phyloP scores from a whole-genome alignment of 2,797 vertebrate species.

The Adelosebastes latens region DNA sequence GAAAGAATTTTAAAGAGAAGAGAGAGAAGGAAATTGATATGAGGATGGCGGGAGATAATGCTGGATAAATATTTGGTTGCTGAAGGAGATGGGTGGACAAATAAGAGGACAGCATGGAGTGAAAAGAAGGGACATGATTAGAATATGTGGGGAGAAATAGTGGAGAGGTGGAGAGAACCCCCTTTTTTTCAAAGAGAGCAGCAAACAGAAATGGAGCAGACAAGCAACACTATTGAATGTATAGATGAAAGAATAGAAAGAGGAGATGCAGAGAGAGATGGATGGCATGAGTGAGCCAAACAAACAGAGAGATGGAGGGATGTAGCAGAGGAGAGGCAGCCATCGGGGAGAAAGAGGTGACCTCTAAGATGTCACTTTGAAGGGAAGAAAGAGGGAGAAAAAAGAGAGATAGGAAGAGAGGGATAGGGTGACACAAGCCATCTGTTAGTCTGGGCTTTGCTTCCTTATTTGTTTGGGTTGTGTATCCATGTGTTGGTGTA shows the following conservation, averaged over 20 bases:
- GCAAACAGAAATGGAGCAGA: slow-evolving; percentile 1
- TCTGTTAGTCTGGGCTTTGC: slow-evolving; percentile 74
- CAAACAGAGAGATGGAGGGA: slow-evolving; percentile 27
- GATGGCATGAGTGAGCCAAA: not conserved
- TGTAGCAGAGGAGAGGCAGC: slow-evolving; percentile 25
- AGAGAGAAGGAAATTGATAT: not conserved
- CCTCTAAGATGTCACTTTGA: slow-evolving; percentile 67
- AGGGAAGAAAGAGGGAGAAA: slow-evolving; percentile 47
- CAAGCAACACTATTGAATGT: not conserved
- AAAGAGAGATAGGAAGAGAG: slow-evolving; percentile 51
- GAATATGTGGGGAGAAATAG: not conserved
- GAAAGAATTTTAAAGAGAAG: not conserved
- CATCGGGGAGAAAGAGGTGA: slow-evolving; percentile 56
- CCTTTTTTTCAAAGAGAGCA: not conserved
- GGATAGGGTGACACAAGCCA: slow-evolving; percentile 66
- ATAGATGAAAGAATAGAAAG: not conserved
- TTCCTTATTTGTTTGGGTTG: slow-evolving; percentile 64
- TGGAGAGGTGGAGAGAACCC: not conserved
- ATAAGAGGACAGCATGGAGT: not conserved
- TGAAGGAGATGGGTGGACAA: not conserved
- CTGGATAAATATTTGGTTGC: slow-evolving; percentile 8
- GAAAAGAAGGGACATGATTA: not conserved
- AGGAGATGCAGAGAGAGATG: slow-evolving; percentile 16
- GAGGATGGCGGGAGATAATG: not conserved
- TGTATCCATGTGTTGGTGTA: slow-evolving; percentile 51